Evolutionary conservation across 1,140 invertebrate genomes (phyloP).

Genomic region (Brachionus paranguensis): DNA sequence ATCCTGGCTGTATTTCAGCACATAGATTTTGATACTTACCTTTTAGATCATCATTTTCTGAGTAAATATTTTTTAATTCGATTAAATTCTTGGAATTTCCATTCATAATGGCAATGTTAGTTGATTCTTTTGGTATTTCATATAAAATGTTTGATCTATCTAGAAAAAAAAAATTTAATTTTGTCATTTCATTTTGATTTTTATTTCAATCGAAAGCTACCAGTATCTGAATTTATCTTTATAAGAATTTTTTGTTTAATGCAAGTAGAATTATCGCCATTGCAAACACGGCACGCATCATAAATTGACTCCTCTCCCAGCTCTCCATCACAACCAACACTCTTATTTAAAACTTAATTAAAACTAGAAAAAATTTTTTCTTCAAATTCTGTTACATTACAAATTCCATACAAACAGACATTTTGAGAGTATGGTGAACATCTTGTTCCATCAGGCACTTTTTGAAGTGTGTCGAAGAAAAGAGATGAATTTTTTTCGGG

Average conservation of each 20-base stretch:
- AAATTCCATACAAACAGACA: constrained; percentile 76
- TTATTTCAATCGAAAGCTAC: neutral
- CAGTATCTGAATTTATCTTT: neutral
- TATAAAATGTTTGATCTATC: neutral
- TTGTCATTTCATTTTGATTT: neutral
- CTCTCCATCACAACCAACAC: constrained; percentile 78
- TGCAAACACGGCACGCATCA: constrained; percentile 79
- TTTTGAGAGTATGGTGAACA: constrained; percentile 71
- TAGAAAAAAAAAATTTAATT: neutral
- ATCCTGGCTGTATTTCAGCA: too few relatives aligned
- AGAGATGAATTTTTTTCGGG: neutral
- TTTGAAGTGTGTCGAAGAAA: neutral
- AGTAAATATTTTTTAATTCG: neutral
- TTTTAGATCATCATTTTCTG: neutral
- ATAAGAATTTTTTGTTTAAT: constrained; percentile 42
- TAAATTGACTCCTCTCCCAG: constrained; percentile 68
- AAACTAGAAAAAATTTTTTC: neutral
- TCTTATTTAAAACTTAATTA: constrained; percentile 44
- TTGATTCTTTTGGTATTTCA: neutral
- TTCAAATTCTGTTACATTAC: constrained; percentile 58
- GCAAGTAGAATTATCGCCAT: constrained; percentile 77
- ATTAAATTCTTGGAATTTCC: neutral
- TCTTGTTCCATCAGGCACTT: constrained; percentile 71
- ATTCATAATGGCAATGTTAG: neutral
- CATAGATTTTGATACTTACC: neutral